Conservation (phyloP, 2,888 invertebrate species). For the Cosmia trapezina region DNA sequence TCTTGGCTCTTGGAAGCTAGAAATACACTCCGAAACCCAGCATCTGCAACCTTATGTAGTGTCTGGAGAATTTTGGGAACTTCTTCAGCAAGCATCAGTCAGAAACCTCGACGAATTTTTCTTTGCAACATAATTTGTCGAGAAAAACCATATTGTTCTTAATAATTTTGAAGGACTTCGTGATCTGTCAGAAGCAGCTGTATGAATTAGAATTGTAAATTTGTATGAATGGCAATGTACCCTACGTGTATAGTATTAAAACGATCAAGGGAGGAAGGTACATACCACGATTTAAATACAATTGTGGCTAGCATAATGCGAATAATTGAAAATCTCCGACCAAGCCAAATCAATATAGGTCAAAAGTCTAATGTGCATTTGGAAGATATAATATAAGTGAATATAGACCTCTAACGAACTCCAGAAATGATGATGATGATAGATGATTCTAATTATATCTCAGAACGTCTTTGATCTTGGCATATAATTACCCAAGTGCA, state of each 20-base stretch:
- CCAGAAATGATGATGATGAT: no score
- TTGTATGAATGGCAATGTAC: not conserved
- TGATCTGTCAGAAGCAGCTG: constrained; percentile 13
- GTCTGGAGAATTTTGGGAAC: not conserved
- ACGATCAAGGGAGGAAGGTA: constrained; percentile 8
- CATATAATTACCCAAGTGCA: constrained; percentile 32
- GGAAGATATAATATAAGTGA: not conserved
- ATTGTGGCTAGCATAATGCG: not conserved
- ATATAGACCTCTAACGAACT: not conserved
- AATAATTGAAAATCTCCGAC: not conserved
- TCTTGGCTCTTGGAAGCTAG: not conserved
- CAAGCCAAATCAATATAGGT: constrained; percentile 4
- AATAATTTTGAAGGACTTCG: not conserved
- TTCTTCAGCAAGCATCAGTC: not conserved
- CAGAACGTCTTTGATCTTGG: constrained; percentile 47
- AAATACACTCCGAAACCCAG: not conserved
- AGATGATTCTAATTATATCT: constrained; percentile 31
- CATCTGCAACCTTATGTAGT: not conserved
- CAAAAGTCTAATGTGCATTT: constrained; percentile 9
- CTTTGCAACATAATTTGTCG: not conserved
- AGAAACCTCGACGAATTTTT: not conserved
- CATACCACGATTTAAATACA: not conserved
- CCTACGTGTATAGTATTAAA: constrained; percentile 16
- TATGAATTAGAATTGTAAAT: constrained; percentile 42
- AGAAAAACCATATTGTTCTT: constrained; percentile 4